Conservation (phyloP, 2,888 invertebrate species). For the Leucophenga maculata region DNA sequence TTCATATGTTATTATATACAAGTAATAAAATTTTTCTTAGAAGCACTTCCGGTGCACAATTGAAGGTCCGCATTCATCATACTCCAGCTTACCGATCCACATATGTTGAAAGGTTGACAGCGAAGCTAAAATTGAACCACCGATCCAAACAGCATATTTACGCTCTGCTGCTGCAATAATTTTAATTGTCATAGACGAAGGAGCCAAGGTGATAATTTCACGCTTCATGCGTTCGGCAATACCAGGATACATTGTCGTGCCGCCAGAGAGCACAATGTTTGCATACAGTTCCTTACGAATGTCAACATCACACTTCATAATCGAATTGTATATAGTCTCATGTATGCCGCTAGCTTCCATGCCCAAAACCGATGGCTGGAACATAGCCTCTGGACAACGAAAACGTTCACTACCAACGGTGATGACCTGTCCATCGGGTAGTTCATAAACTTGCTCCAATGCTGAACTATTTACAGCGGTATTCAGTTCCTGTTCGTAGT, state of each 20-base stretch:
- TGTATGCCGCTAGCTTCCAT: conserved; percentile 89
- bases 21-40: too few species aligned
- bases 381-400: conserved; percentile 92
- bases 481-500: conserved; percentile 94
- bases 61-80: too few species aligned
- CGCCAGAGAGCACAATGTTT: conserved; percentile 90
- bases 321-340: conserved; percentile 93
- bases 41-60: too few species aligned
- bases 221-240: too few species aligned
- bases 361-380: conserved; percentile 89
- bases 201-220: too few species aligned
- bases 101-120: too few species aligned
- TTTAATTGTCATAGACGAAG: too few species aligned
- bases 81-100: too few species aligned
- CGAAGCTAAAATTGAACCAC: too few species aligned
- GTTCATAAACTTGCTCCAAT: conserved; percentile 93
- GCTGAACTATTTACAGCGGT: conserved; percentile 90
- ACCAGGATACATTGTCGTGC: conserved; percentile 88
- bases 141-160: too few species aligned
- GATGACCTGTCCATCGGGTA: conserved; percentile 92
- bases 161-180: too few species aligned
- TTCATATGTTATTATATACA: too few species aligned
- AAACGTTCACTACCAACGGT: conserved; percentile 92
- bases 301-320: conserved; percentile 96
- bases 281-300: conserved; percentile 93